Evolutionary conservation across 2,113 vertebrate genomes (phyloP), one percentile per base, ranked within the genome.

Genomic region (Scortum barcoo): DNA sequence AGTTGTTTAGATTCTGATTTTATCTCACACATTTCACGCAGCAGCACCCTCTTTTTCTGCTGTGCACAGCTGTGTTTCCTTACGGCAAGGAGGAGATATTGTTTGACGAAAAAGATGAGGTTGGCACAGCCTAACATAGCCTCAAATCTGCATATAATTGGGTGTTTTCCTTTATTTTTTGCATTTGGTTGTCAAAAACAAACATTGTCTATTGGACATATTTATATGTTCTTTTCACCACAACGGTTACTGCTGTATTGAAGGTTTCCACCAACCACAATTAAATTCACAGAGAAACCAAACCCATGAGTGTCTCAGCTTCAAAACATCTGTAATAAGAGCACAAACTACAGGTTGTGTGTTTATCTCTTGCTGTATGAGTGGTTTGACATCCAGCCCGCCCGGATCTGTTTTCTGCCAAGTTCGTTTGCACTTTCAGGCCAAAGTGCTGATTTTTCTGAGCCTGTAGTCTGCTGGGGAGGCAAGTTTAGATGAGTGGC

Each of bases 361-460:
- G 73, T 85, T 83, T 85, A 65, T 61, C 72, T 81, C 28, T 48
- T 1, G 30, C 36, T 42, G n/a, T 26, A 12, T 1, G 24, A 63
- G 33, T 38, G n/a, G 24, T 26, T 72, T 1, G 5, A 68, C 33
- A 57, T 72, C 46, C 46, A 68, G 26, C 38, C 14, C n/a, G 51
- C 71, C 42, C 62, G 69, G 58, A 44, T 78, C 57, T 51, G 36
- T 70, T 76, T 78, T 54, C 56, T 82, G 70, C 62, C 71, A 78
- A 72, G 67, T 61, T 80, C 86, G 78, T 86, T 91, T 87, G 77
- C 62, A 76, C 61, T 54, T 88, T 78, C 36, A 56, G 56, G 70
- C 56, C 3, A 26, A 77, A 72, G 61, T 19, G 54, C 71, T 80
- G 89, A 81, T 92, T 91, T 77, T 85, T 83, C 80, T 83, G 63